Conservation (phyloP, 2,113 vertebrate species). For the Ia io region DNA sequence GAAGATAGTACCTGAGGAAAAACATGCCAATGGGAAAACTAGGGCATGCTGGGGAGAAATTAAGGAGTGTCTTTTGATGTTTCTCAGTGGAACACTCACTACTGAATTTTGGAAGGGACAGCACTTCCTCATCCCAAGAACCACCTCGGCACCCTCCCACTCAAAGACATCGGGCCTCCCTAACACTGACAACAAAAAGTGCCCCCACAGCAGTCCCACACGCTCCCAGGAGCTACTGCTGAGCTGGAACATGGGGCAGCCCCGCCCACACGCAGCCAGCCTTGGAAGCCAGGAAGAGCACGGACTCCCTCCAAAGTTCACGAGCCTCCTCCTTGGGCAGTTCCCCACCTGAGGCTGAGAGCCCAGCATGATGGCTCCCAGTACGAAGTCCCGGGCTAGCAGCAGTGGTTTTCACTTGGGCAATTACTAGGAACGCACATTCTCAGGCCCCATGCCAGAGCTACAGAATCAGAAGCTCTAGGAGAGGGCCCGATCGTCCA, state of each 20-base stretch:
- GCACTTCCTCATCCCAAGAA: background rate
- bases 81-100: background rate
- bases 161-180: background rate
- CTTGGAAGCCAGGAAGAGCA: background rate
- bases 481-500: rapidly evolving
- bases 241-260: background rate
- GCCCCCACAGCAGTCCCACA: background rate
- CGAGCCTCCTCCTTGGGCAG: background rate
- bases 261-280: too few species aligned
- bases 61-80: rapidly evolving
- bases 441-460: background rate
- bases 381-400: rapidly evolving
- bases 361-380: rapidly evolving
- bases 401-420: background rate
- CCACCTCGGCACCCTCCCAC: background rate
- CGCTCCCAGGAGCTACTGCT: background rate
- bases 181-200: background rate
- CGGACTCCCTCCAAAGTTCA: background rate
- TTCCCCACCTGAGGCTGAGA: background rate
- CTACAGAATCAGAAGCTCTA: background rate
- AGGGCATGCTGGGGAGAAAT: background rate
- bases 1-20: background rate
- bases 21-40: rapidly evolving
- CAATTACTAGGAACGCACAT: background rate
- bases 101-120: background rate